Percentiles rank a stretch among this genome's conserved stretches.
These are phyloP conservation scores for Epinephelus cyanopodus DNA, from an alignment of 2,113 vertebrate genomes.

Conservation along the genomic window DNA sequence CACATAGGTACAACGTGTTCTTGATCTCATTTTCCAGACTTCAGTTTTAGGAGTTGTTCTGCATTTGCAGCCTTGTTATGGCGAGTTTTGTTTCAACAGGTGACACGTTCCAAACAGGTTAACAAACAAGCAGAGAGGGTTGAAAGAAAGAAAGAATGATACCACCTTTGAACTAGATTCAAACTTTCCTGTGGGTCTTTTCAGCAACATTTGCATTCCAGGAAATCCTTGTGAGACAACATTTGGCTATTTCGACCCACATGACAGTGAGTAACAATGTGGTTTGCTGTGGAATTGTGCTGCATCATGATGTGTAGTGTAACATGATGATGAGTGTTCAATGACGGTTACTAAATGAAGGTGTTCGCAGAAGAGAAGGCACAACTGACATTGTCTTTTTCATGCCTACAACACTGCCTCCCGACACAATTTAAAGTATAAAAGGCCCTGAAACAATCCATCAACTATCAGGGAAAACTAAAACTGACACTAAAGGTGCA, in stretches of 20 bases:
- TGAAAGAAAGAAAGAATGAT: background rate
- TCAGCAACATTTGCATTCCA: background rate
- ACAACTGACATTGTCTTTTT: background rate
- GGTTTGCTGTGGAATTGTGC: background rate
- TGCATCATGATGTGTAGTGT: background rate
- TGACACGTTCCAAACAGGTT: background rate
- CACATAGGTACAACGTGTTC: no score
- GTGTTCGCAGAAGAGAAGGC: no score
- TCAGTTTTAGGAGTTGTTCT: background rate
- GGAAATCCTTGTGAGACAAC: background rate
- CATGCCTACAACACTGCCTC: background rate
- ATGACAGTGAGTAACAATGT: background rate
- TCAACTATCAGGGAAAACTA: background rate
- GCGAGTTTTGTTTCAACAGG: background rate
- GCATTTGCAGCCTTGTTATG: background rate
- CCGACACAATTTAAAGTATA: no score
- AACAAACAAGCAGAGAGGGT: background rate
- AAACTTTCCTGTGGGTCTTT: background rate
- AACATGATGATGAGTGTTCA: background rate
- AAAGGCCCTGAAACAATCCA: background rate
- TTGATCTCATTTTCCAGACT: background rate
- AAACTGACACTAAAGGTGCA: background rate
- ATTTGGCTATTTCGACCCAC: background rate
- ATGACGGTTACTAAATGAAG: background rate
- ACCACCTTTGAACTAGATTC: background rate